Evolutionary conservation across 2,113 vertebrate species (phyloP).

Genomic region (Vimba vimba): DNA sequence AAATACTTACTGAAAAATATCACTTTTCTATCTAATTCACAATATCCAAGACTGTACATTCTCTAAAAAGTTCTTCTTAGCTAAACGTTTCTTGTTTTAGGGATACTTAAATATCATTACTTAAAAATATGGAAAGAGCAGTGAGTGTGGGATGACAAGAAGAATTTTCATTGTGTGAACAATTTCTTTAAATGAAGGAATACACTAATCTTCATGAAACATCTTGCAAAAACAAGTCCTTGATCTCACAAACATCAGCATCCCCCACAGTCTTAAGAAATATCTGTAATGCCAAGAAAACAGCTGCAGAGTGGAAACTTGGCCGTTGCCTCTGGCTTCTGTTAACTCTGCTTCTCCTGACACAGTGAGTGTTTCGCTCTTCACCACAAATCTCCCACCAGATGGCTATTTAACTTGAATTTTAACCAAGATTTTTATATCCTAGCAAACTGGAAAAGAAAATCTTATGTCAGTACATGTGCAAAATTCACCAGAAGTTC

Average conservation of each 20-base stretch:
- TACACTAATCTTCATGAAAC: not conserved
- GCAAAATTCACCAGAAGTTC: not conserved
- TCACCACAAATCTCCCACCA: conserved; percentile 24
- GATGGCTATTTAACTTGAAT: conserved; percentile 23
- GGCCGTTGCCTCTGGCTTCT: conserved; percentile 17
- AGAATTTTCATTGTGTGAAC: not conserved
- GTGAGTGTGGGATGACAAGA: not conserved
- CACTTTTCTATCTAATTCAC: no score
- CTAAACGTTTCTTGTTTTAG: no score
- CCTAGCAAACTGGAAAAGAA: not conserved
- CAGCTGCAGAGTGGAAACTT: conserved; percentile 27
- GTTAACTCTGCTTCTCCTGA: conserved; percentile 23
- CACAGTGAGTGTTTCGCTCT: not conserved
- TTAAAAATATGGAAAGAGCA: not conserved
- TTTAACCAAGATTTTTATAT: conserved; percentile 2
- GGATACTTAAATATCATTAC: not conserved
- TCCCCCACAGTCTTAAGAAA: conserved; percentile 23
- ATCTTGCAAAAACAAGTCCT: conserved; percentile 4
- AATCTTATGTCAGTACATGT: conserved; percentile 3
- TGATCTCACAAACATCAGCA: not conserved
- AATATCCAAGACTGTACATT: no score
- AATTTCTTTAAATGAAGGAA: not conserved
- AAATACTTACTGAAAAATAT: no score
- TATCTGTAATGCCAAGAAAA: conserved; percentile 18
- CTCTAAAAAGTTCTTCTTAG: no score